Conservation (phyloP, 1,140 invertebrate species). For the Procambarus clarkii region DNA sequence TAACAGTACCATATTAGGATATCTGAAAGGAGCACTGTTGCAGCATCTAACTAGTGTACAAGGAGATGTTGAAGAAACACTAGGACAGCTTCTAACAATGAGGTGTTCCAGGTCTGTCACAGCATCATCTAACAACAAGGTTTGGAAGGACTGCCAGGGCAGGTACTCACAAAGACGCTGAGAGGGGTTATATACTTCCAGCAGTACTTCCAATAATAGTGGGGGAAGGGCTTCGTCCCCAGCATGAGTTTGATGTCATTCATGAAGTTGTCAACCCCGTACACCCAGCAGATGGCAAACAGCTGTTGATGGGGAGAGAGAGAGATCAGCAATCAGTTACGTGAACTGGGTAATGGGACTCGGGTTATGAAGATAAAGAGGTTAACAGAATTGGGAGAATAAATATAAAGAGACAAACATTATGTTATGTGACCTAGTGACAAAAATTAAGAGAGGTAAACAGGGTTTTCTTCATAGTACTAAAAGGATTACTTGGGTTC, state of each 20-base stretch:
- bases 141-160: too few species aligned
- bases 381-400: background rate
- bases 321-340: background rate
- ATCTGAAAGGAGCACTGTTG: too few species aligned
- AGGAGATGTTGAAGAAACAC: too few species aligned
- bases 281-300: slow-evolving; percentile 87
- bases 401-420: background rate
- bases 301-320: slow-evolving; percentile 80
- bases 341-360: background rate
- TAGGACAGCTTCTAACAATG: too few species aligned
- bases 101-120: too few species aligned
- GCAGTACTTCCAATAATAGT: slow-evolving; percentile 87
- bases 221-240: slow-evolving; percentile 82
- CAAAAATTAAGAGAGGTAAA: too few species aligned
- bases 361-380: background rate
- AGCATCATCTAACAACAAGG: background rate
- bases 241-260: slow-evolving; percentile 89
- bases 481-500: too few species aligned
- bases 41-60: too few species aligned
- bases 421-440: too few species aligned
- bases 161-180: slow-evolving; percentile 80
- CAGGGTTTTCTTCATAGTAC: too few species aligned
- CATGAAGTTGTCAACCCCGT: slow-evolving; percentile 87
- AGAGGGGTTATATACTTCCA: slow-evolving; percentile 88
- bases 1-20: too few species aligned